phyloP scores from a whole-genome alignment of 2,113 vertebrate species.

The Notothenia rossii region DNA sequence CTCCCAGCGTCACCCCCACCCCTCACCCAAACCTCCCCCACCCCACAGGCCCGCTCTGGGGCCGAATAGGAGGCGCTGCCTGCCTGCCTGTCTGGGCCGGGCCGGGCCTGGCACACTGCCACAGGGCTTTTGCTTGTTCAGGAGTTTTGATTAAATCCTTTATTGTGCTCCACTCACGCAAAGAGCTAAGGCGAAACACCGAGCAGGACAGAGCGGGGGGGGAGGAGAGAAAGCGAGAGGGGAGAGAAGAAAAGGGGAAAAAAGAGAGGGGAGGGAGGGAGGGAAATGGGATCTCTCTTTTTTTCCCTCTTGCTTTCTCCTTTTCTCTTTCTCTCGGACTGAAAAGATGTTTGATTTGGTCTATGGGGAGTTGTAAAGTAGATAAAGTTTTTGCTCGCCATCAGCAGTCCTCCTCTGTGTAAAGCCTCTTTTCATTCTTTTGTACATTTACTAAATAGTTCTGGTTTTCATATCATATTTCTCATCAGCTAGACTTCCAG shows the following conservation, averaged over 20 bases:
- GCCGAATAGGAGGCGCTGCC: conserved; percentile 67
- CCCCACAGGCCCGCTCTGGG: conserved; percentile 58
- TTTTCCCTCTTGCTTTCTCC: conserved; percentile 55
- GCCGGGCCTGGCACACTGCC: conserved; percentile 71
- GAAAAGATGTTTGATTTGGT: conserved; percentile 75
- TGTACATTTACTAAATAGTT: conserved; percentile 34
- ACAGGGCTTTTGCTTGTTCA: conserved; percentile 84
- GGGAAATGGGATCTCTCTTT: conserved; percentile 55
- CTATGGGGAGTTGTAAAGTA: conserved; percentile 64
- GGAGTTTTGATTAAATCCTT: conserved; percentile 86
- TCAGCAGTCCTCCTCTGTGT: conserved; percentile 39
- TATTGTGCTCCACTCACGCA: conserved; percentile 84
- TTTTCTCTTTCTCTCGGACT: conserved; percentile 57
- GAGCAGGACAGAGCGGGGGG: conserved; percentile 52
- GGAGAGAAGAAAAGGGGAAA: conserved; percentile 52
- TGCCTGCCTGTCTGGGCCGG: conserved; percentile 48
- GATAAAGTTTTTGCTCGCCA: conserved; percentile 63
- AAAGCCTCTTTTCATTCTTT: conserved; percentile 44
- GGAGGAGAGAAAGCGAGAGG: conserved; percentile 57
- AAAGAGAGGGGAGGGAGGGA: conserved; percentile 8
- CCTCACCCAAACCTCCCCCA: neutral
- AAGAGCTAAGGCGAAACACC: conserved; percentile 77
- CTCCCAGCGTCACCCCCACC: conserved; percentile 37
- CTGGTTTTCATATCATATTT: conserved; percentile 36
- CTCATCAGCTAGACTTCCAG: conserved; percentile 14